Evolutionary conservation across 92 coral and sea anemone species (phyloP), one percentile per base, ranked within the genome.

Genomic region (Parazoanthus darwini): DNA sequence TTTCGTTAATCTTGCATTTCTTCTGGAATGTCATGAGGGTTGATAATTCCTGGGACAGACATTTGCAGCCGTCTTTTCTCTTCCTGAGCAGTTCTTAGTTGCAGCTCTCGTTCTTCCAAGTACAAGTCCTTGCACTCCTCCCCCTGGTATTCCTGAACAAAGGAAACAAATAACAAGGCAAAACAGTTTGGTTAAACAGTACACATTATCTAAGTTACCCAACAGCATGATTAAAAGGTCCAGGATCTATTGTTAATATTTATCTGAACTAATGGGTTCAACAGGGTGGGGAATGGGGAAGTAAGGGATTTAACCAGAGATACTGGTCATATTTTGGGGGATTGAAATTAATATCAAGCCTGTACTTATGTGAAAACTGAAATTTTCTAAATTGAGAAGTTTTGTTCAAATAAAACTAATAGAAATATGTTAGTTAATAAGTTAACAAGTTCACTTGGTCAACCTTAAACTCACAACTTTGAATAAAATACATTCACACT

Each of bases 11-110:
- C 99, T 92, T 97, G 99, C 99, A 97, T 97, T 79, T 97, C 99
- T 78, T 97, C 99, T 42, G 99, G 99, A 78, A 97, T 90, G 91
- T 97, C 99, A 81, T 97, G 99, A 3, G 99, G 99, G 48, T 97
- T 97, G 54, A 97, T 92, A 18, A 97, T 92, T 51, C 99, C 99
- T 25, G 99, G 99, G 10, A 97, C 99, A 72, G 99, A 92, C 78
- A 97, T 88, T 80, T 97, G 99, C 46, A 97, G 92, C 70, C 94
- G 90, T 43, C 99, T 79, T 35, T 97, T 97, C 63, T 95, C 99
- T n/a, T 97, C 99, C 86, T 97, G 98, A 0, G 99, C 99, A 15
- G 94, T 68, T 68, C 82, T 88, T 16, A 97, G 91, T 50, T 97
- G 98, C 8, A 87, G 71, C 88, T 97, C 99, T 75, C 98, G 91